Base-by-base conservation (phyloP, 2,113 vertebrate genomes). In the Chionodraco myersi region DNA sequence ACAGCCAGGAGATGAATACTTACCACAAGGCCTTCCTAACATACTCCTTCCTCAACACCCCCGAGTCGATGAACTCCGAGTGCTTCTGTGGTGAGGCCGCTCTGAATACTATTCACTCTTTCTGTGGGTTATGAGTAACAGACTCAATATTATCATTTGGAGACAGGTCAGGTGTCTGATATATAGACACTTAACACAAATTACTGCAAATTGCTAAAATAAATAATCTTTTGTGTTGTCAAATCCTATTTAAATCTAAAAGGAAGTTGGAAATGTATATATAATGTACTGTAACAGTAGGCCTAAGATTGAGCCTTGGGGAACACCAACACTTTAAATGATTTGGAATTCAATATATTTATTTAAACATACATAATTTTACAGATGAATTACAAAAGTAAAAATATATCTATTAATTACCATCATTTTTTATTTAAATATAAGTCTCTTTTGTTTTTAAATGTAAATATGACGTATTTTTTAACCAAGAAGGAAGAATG, bases 11-110 rank as follows among this genome's bases (percentile, higher is more conserved):
- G 66, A 96, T 99, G 95, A 99, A 98, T 7, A 92, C 95, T 66
- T 99, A 98, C 91, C 98, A 99, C 92, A 96, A 96, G 84, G 97
- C 97, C 3, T 99, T 99, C 91, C 89, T 99, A 10, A 96, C 96
- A 0, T 99, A 99, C 84, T 98, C 97, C 80, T 99, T 99, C 75
- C 95, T 98, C 61, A 97, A 96, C 91, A 97, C 95, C 1, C 96
- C 96, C 0, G 98, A 99, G 83, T 96, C 97, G 26, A 86, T 98
- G 92, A 98, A 97, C 90, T 97, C 97, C 0, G 97, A 99, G 74
- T 97, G 97, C 87, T 98, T 97, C 84, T 97, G 96, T 1, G 97
- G 97, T 97, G 86, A 96, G 96, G 59, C 56, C 60, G 5, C 18
- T 1, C n/a, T 23, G 12, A 10, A 18, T 44, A 6, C n/a, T 58